Evolutionary conservation across 2,113 vertebrate species (phyloP).

Genomic region (Tringa solitaria): DNA sequence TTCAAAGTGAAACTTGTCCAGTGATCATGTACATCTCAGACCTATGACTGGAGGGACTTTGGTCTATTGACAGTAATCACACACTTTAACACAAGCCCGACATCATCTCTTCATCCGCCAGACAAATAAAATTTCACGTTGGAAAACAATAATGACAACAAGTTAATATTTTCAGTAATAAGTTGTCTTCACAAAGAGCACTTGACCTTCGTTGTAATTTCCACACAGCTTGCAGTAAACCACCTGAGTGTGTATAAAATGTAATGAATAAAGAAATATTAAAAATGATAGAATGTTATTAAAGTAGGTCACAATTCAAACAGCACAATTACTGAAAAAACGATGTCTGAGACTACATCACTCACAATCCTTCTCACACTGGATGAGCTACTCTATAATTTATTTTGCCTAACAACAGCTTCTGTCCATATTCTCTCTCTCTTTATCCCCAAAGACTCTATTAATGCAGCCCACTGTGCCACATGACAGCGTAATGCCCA

Average conservation of each 20-base stretch:
- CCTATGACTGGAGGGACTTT: background rate
- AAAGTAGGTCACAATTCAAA: constrained; percentile 61
- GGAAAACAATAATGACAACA: constrained; percentile 48
- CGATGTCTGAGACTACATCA: background rate
- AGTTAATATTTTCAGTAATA: constrained; percentile 45
- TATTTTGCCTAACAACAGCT: constrained; percentile 64
- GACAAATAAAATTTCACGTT: constrained; percentile 39
- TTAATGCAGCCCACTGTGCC: constrained; percentile 36
- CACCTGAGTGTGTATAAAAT: constrained; percentile 47
- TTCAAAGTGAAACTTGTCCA: background rate
- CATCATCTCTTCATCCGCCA: constrained; percentile 27
- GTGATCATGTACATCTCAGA: background rate
- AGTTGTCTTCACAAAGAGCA: constrained; percentile 37
- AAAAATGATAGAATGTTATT: constrained; percentile 31
- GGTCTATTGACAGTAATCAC: constrained; percentile 28
- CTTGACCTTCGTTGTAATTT: constrained; percentile 58
- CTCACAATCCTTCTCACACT: background rate
- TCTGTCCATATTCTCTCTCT: constrained; percentile 32
- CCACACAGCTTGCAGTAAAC: constrained; percentile 44
- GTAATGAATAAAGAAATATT: constrained; percentile 62
- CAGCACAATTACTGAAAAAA: constrained; percentile 49
- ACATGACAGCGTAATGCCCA: constrained; percentile 46
- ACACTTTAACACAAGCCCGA: background rate
- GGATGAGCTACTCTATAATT: constrained; percentile 43
- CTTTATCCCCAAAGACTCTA: constrained; percentile 42